phyloP scores from a whole-genome alignment of 2,888 invertebrate genomes.

The Homarus gammarus region DNA sequence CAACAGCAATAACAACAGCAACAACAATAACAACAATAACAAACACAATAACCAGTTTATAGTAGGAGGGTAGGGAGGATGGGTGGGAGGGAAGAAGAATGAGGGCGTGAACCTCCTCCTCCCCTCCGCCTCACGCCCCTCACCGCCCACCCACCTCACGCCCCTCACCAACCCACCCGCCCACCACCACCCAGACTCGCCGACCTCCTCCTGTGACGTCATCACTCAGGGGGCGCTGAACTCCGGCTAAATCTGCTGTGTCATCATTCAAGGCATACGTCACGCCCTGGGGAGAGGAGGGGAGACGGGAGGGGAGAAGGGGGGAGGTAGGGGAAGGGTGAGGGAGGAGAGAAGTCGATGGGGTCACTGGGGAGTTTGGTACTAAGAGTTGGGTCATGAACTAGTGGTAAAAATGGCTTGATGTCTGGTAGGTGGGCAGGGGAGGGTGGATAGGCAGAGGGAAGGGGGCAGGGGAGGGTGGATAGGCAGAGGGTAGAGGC shows the following conservation, averaged over 20 bases:
- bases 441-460: not conserved
- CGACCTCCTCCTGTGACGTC: not conserved
- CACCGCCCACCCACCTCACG: no score
- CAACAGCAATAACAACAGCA: no score
- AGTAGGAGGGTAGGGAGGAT: not conserved
- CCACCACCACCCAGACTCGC: not conserved
- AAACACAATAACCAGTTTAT: not conserved
- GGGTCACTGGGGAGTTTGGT: not conserved
- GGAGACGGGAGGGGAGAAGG: not conserved
- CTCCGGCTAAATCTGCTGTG: not conserved
- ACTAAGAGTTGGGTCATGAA: not conserved
- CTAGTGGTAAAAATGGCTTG: not conserved
- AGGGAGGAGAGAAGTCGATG: not conserved
- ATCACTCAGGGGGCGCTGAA: not conserved
- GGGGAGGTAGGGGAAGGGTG: not conserved
- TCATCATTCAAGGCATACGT: not conserved
- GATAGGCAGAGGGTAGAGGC: not conserved
- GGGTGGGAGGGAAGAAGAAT: not conserved
- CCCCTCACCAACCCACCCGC: no score
- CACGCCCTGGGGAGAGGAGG: not conserved
- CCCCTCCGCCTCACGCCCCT: not conserved
- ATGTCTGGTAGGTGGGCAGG: not conserved
- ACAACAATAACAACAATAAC: not conserved
- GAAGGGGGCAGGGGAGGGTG: not conserved
- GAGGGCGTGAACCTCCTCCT: not conserved